phyloP scores from a whole-genome alignment of 92 coral and sea anemone genomes.

The Siderastrea radians region DNA sequence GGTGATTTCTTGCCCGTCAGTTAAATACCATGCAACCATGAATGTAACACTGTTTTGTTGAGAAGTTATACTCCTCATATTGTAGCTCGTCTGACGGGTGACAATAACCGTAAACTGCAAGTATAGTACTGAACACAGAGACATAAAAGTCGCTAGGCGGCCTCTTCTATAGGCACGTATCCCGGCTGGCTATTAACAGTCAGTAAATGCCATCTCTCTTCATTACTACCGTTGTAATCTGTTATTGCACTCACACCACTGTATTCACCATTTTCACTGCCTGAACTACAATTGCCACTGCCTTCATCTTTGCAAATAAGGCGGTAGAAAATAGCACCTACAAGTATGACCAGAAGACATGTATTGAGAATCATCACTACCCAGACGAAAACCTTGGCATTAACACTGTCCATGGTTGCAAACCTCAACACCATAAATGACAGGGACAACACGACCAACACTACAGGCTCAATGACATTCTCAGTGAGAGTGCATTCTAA shows the following conservation, averaged over 20 bases:
- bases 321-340: constrained; percentile 14
- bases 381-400: constrained; percentile 39
- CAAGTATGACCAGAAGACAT: constrained; percentile 16
- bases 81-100: too few species aligned
- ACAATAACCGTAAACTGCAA: too few species aligned
- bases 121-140: too few species aligned
- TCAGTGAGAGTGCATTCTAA: constrained; percentile 26
- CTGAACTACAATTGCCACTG: neutral
- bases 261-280: neutral
- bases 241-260: neutral
- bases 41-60: too few species aligned
- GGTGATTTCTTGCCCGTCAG: too few species aligned
- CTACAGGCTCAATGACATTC: constrained; percentile 56
- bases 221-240: neutral
- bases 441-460: constrained; percentile 59
- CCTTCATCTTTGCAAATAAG: neutral
- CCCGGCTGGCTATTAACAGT: neutral
- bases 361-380: constrained; percentile 51
- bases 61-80: too few species aligned
- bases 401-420: constrained; percentile 47
- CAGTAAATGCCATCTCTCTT: constrained; percentile 9
- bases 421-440: constrained; percentile 68
- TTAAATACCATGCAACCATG: too few species aligned
- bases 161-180: neutral
- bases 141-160: too few species aligned